A percentile compares a stretch with the other conserved stretches of the same genome.
phyloP scores from a whole-genome alignment of 2,113 vertebrate genomes.

The Carassius auratus region DNA sequence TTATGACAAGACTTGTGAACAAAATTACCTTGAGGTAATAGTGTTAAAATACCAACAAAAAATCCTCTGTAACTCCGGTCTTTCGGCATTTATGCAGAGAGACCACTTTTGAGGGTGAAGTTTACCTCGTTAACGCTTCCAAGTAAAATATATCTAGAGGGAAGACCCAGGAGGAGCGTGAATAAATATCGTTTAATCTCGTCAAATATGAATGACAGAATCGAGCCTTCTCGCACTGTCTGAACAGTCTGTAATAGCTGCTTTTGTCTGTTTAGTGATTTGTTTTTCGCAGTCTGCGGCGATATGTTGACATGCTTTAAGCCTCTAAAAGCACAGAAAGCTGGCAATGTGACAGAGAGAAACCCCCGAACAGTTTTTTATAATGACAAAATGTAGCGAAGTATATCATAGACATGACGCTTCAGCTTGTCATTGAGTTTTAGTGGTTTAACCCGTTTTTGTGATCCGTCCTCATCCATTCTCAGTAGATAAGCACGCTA shows the following conservation, averaged over 20 bases:
- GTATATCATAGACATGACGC: neutral
- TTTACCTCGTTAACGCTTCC: conserved; percentile 92
- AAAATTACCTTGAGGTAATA: neutral
- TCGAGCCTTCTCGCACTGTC: conserved; percentile 83
- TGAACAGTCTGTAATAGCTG: conserved; percentile 87
- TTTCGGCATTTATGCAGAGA: conserved; percentile 85
- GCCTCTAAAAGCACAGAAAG: conserved; percentile 73
- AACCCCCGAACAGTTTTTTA: neutral
- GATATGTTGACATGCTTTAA: conserved; percentile 83
- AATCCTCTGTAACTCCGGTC: conserved; percentile 83
- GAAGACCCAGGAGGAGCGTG: conserved; percentile 36
- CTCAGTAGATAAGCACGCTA: neutral
- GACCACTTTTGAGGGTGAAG: neutral
- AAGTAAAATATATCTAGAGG: conserved; percentile 89
- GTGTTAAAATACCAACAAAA: no score
- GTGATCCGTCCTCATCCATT: conserved; percentile 48
- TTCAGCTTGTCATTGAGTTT: neutral
- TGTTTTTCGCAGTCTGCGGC: conserved; percentile 69
- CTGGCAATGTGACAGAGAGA: neutral
- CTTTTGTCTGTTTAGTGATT: conserved; percentile 84
- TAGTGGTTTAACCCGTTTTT: conserved; percentile 32
- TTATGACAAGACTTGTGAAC: neutral
- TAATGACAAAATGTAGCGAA: neutral
- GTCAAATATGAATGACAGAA: no score
- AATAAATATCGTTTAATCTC: neutral